Base-by-base conservation (phyloP, 2,888 invertebrate genomes). In the Leucophenga maculata region DNA sequence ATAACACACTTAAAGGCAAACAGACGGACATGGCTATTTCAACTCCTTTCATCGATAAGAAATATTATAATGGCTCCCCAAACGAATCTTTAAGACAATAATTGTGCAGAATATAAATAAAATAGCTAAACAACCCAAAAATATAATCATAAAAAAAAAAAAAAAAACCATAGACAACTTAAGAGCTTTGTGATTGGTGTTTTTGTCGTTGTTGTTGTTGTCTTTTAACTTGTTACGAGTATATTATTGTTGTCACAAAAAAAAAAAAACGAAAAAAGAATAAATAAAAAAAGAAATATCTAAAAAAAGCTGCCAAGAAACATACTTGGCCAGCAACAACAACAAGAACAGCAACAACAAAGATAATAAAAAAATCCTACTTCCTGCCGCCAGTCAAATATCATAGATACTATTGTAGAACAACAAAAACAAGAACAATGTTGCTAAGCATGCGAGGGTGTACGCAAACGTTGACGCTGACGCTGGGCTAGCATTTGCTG, bases 371-470 rank as follows among this genome's bases (percentile, higher is more conserved):
- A n/a, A 59, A 67, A 67, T 20, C 26, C 65, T 54, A 22, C 65
- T 65, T 65, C 39, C 52, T 65, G 65, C 54, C 39, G 65, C 52
- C 22, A 65, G 65, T 26, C 31, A 59, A 59, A 59, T 59, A 32
- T 59, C 59, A 59, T 14, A 59, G 59, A 59, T n/a, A 59, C 32
- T 22, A 55, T 26, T 26, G n/a, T 26, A 26, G 13, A 22, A 39
- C 57, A 57, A 59, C 57, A 57, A 57, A 1, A 55, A 57, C 52
- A 65, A 46, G 6, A 16, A 18, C 50, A n/a, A 50, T 3, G 16
- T 18, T 16, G 50, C 50, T 50, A n/a, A 16, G 16, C 50, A 18
- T 50, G 11, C 39, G 39, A 39, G 39, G 39, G 50, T 50, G 50
- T 14, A 13, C 50, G 50, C 50, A 4, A 18, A 50, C 13, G 50